Evolutionary conservation across 2,888 invertebrate genomes (phyloP).

Genomic region (Aphodius granarius): DNA sequence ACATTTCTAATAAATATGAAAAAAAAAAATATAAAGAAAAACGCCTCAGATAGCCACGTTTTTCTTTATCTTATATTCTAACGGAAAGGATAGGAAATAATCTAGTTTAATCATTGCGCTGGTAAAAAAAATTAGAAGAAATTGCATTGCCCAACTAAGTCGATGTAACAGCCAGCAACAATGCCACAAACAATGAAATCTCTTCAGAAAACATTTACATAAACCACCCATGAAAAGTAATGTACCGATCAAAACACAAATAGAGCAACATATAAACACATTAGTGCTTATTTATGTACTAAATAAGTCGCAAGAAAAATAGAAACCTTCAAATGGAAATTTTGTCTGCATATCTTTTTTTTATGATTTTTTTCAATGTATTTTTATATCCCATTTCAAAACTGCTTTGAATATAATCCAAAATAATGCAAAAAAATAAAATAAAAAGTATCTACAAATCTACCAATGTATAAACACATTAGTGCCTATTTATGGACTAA

Average conservation of each 20-base stretch:
- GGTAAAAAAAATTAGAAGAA: background rate
- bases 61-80: background rate
- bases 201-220: background rate
- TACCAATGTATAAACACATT: constrained; percentile 2
- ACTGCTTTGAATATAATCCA: background rate
- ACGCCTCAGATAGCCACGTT: background rate
- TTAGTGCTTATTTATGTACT: constrained; percentile 9
- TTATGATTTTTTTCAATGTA: background rate
- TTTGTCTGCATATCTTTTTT: background rate
- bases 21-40: background rate
- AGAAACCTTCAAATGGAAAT: background rate
- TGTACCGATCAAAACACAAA: background rate
- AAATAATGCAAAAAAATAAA: no score
- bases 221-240: background rate
- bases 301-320: background rate
- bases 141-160: background rate
- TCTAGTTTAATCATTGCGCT: background rate
- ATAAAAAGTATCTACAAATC: background rate
- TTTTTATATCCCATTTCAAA: background rate
- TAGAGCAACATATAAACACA: background rate
- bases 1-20: background rate
- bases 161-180: background rate
- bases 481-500: constrained; percentile 9
- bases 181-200: background rate
- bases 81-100: background rate